phyloP scores from a whole-genome alignment of 2,113 vertebrate genomes.

The Spermophilus dauricus region DNA sequence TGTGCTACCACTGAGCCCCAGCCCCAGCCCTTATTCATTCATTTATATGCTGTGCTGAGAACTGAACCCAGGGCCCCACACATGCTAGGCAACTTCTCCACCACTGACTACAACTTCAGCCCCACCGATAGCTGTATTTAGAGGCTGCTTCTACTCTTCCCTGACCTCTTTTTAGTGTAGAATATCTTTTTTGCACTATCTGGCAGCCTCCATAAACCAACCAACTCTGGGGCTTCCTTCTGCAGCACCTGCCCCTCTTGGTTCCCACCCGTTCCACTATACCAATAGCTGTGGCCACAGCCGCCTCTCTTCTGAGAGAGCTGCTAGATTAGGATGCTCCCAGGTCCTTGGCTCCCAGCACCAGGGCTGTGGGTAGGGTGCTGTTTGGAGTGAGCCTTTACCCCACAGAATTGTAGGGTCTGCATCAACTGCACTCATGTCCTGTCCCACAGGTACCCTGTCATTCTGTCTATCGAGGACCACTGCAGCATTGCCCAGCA shows the following conservation, averaged over 20 bases:
- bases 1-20: no score
- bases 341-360: not conserved
- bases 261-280: not conserved
- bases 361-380: not conserved
- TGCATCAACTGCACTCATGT: not conserved
- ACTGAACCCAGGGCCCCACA: no score
- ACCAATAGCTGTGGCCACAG: not conserved
- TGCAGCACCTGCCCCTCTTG: not conserved
- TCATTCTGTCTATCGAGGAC: conserved; percentile 99
- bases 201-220: not conserved
- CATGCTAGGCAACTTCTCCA: no score
- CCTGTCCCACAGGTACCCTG: conserved; percentile 90
- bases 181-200: not conserved
- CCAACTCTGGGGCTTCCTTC: not conserved
- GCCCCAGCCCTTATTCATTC: no score
- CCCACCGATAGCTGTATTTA: not conserved
- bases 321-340: not conserved
- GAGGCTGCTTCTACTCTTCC: not conserved
- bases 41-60: no score
- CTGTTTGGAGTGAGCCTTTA: not conserved
- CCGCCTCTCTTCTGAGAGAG: not conserved
- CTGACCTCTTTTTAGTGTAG: not conserved
- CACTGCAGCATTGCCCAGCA: conserved; percentile 99
- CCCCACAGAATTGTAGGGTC: not conserved
- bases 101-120: no score